These are phyloP conservation scores for Psettodes erumei DNA, from an alignment of 2,113 vertebrate species.

Conservation along the genomic window DNA sequence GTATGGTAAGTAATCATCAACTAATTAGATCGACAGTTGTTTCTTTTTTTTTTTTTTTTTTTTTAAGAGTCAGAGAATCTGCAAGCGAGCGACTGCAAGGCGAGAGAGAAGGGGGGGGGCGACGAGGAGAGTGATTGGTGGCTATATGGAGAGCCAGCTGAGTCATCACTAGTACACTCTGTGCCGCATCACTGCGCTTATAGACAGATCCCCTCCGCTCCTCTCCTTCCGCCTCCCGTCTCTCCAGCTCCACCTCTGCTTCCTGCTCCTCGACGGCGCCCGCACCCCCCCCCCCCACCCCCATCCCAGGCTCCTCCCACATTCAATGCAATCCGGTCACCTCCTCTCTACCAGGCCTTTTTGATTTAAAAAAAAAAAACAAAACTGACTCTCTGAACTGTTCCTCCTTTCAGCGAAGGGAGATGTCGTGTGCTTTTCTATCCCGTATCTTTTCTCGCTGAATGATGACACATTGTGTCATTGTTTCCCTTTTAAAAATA, in stretches of 20 bases:
- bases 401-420: slow-evolving; percentile 13
- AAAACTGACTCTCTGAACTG: slow-evolving; percentile 20
- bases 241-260: slow-evolving; percentile 63
- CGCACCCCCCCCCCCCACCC: slow-evolving; percentile 32
- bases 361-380: slow-evolving; percentile 44
- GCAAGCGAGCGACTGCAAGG: slow-evolving; percentile 2
- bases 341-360: slow-evolving; percentile 13
- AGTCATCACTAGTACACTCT: slow-evolving; percentile 84
- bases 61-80: slow-evolving; percentile 49
- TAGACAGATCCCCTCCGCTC: slow-evolving; percentile 79
- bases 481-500: background rate
- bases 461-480: slow-evolving; percentile 13
- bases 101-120: slow-evolving; percentile 25
- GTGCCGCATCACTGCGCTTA: slow-evolving; percentile 84
- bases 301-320: slow-evolving; percentile 9
- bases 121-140: slow-evolving; percentile 74
- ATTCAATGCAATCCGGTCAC: slow-evolving; percentile 28
- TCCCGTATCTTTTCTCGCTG: slow-evolving; percentile 4
- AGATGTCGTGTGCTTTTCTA: slow-evolving; percentile 5
- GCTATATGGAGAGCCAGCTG: slow-evolving; percentile 84
- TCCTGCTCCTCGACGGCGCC: slow-evolving; percentile 58
- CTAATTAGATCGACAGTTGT: slow-evolving; percentile 70
- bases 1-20: slow-evolving; percentile 64
- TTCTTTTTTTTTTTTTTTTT: no score
- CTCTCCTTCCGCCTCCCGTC: slow-evolving; percentile 62